Percentiles rank a stretch among this genome's conserved stretches.
Evolutionary conservation across 2,888 invertebrate species (phyloP).

Genomic region (Selenia dentaria): DNA sequence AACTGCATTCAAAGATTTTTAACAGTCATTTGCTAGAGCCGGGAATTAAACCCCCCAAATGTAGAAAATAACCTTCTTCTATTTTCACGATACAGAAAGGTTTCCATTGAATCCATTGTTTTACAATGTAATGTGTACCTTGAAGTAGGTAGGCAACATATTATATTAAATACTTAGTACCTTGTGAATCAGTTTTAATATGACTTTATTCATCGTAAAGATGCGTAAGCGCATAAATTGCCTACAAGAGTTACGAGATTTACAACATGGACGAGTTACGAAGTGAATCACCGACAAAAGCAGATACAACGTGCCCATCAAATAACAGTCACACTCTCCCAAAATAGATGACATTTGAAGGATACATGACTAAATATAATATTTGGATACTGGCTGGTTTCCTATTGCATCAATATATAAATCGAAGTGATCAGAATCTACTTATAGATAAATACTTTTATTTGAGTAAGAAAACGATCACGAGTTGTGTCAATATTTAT

Average conservation of each 20-base stretch:
- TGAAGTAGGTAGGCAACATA: too few relatives aligned
- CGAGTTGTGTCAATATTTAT: too few relatives aligned
- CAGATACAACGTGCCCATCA: slow-evolving; percentile 34
- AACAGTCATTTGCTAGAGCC: too few relatives aligned
- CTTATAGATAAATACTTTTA: too few relatives aligned
- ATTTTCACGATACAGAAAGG: too few relatives aligned
- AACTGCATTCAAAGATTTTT: too few relatives aligned
- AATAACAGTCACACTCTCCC: slow-evolving; percentile 20
- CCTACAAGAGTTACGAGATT: slow-evolving; percentile 1
- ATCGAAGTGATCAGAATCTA: background rate
- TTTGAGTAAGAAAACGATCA: too few relatives aligned
- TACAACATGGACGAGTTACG: slow-evolving; percentile 33
- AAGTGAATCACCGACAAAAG: slow-evolving; percentile 47
- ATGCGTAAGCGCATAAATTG: slow-evolving; percentile 8
- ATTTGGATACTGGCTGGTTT: slow-evolving; percentile 11
- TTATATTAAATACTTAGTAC: too few relatives aligned
- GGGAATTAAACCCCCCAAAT: too few relatives aligned
- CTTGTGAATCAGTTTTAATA: background rate
- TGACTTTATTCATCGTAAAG: slow-evolving; percentile 4
- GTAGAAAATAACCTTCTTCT: too few relatives aligned
- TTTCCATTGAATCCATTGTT: too few relatives aligned
- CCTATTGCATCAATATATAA: background rate
- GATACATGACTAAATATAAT: slow-evolving; percentile 23
- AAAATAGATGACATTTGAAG: slow-evolving; percentile 33
- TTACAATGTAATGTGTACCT: too few relatives aligned